Conservation (phyloP, 2,888 invertebrate genomes). For the Mythimna impura region DNA sequence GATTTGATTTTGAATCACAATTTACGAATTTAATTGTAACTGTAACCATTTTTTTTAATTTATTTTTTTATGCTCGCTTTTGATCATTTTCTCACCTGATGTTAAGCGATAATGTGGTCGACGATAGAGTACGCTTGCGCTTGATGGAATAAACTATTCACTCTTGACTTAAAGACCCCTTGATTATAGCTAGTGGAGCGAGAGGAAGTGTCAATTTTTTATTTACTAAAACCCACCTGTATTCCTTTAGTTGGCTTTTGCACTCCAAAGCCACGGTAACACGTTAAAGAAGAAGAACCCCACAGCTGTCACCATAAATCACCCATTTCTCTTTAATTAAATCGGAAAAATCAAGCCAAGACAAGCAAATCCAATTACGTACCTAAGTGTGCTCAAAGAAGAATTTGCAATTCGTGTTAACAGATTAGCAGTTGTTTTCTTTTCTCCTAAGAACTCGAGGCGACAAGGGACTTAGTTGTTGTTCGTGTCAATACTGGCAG, state of each 20-base stretch:
- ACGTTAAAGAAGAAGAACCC: too few relatives aligned
- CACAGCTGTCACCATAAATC: not conserved
- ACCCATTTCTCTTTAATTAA: slow-evolving; percentile 1
- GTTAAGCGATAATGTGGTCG: too few relatives aligned
- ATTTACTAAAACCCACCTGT: too few relatives aligned
- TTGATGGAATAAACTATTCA: too few relatives aligned
- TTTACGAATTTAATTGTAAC: too few relatives aligned
- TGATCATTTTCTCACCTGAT: not conserved
- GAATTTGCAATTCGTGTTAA: slow-evolving; percentile 29
- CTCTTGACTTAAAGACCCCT: too few relatives aligned
- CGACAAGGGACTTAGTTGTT: slow-evolving; percentile 37
- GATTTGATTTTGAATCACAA: not conserved
- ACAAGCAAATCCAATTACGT: slow-evolving; percentile 22
- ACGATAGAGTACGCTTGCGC: too few relatives aligned
- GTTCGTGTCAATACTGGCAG: slow-evolving; percentile 36
- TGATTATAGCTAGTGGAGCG: not conserved
- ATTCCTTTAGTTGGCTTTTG: too few relatives aligned
- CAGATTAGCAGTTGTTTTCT: slow-evolving; percentile 37
- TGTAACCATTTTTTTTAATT: too few relatives aligned
- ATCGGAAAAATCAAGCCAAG: not conserved
- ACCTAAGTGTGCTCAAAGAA: slow-evolving; percentile 17
- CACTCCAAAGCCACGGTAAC: too few relatives aligned
- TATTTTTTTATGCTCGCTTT: not conserved
- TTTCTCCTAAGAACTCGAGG: slow-evolving; percentile 28
- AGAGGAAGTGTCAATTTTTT: not conserved